Percentiles rank a stretch among this genome's conserved stretches.
Evolutionary conservation across 2,888 invertebrate genomes (phyloP).

Genomic region (Steromphala cineraria): DNA sequence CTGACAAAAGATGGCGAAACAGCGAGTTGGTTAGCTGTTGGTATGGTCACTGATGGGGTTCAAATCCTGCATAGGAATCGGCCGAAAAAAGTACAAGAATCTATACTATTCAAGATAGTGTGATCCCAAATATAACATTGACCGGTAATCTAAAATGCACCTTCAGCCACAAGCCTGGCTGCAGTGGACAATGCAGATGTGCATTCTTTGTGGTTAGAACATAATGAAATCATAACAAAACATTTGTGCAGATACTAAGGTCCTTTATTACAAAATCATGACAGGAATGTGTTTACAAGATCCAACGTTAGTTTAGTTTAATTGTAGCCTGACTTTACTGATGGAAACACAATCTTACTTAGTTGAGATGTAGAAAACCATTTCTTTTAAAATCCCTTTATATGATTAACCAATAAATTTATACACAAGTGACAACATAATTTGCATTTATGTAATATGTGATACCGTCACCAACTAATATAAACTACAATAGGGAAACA

Average conservation of each 20-base stretch:
- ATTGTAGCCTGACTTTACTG: slow-evolving; percentile 20
- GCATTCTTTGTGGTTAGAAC: no score
- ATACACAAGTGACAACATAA: not conserved
- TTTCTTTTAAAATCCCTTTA: not conserved
- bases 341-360: slow-evolving; percentile 19
- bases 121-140: no score
- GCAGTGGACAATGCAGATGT: no score
- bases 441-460: slow-evolving; percentile 13
- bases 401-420: slow-evolving; percentile 6
- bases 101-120: no score
- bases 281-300: slow-evolving; percentile 25
- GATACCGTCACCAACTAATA: slow-evolving; percentile 17
- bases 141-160: no score
- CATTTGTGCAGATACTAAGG: not conserved
- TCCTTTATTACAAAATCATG: slow-evolving; percentile 22
- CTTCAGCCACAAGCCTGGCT: no score
- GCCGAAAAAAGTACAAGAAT: no score
- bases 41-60: no score
- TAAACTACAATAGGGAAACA: not conserved
- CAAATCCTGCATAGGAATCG: no score
- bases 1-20: no score
- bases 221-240: not conserved
- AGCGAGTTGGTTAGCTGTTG: no score
- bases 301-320: slow-evolving; percentile 19
- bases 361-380: slow-evolving; percentile 19